These are phyloP conservation scores for Urocyon cinereoargenteus DNA, from an alignment of 2,797 vertebrate species.

Conservation along the genomic window DNA sequence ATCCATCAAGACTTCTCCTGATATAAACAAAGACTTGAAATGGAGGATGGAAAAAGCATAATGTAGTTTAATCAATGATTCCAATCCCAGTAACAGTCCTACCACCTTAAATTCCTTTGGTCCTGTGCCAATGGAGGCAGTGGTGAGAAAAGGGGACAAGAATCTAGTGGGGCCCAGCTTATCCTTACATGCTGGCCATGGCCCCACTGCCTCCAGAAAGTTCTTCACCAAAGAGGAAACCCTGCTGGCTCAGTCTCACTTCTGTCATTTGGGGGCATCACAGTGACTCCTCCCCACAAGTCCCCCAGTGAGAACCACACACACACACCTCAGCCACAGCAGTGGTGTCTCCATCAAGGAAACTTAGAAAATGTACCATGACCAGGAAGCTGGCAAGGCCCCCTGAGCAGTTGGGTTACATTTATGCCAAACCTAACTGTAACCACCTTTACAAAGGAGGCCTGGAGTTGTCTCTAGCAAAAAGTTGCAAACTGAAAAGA, in stretches of 20 bases:
- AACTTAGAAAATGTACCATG: not conserved
- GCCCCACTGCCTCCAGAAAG: not conserved
- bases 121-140: not conserved
- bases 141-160: not conserved
- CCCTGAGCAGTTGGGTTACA: not conserved
- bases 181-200: not conserved
- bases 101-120: not conserved
- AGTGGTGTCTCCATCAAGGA: not conserved
- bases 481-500: not conserved
- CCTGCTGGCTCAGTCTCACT: not conserved
- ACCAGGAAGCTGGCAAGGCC: not conserved
- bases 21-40: conserved; percentile 53
- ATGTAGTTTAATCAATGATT: not conserved
- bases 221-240: not conserved
- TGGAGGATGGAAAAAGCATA: conserved; percentile 54
- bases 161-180: not conserved
- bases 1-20: not conserved
- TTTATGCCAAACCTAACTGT: not conserved
- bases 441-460: not conserved
- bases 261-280: not conserved
- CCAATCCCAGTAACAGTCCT: not conserved
- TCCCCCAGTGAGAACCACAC: not conserved
- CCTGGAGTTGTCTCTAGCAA: not conserved
- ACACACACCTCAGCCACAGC: fast-evolving
- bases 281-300: not conserved